Conservation (phyloP, 2,797 vertebrate genomes). For the Manis crassicaudata region DNA sequence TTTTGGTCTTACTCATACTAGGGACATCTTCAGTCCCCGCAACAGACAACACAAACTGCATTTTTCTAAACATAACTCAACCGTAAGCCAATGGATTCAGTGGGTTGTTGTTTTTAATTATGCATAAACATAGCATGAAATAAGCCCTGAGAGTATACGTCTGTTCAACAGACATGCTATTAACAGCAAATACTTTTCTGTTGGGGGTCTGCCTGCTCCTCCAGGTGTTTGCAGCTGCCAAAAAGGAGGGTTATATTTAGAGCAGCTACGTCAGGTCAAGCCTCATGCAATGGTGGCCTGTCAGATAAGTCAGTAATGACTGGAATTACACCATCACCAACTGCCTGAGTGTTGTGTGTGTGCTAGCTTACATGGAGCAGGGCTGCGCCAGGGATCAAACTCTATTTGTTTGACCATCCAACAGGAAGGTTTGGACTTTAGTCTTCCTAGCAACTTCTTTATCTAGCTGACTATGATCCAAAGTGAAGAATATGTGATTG, state of each 20-base stretch:
- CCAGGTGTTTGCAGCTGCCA: conserved; percentile 74
- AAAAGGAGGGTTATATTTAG: conserved; percentile 82
- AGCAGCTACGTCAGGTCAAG: conserved; percentile 74
- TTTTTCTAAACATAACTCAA: conserved; percentile 51
- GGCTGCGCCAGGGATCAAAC: conserved; percentile 69
- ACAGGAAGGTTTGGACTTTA: conserved; percentile 43
- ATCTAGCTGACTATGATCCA: conserved; percentile 29
- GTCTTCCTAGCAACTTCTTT: conserved; percentile 70
- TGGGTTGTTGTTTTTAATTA: conserved; percentile 18
- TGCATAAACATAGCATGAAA: accelerated
- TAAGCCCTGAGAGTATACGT: background rate
- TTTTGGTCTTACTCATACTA: conserved; percentile 44
- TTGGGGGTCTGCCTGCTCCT: conserved; percentile 58
- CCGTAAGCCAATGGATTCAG: background rate
- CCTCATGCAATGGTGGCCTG: conserved; percentile 71
- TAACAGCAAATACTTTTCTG: conserved; percentile 18
- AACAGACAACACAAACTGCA: background rate
- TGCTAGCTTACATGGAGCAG: conserved; percentile 78
- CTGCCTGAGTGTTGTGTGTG: conserved; percentile 63
- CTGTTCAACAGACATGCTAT: background rate
- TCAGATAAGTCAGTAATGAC: conserved; percentile 79
- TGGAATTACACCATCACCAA: conserved; percentile 74
- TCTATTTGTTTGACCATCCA: conserved; percentile 66
- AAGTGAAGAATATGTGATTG: background rate
- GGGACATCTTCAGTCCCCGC: background rate